These are phyloP conservation scores for Darwinula stevensoni DNA, from an alignment of 2,888 invertebrate species.

Conservation along the genomic window DNA sequence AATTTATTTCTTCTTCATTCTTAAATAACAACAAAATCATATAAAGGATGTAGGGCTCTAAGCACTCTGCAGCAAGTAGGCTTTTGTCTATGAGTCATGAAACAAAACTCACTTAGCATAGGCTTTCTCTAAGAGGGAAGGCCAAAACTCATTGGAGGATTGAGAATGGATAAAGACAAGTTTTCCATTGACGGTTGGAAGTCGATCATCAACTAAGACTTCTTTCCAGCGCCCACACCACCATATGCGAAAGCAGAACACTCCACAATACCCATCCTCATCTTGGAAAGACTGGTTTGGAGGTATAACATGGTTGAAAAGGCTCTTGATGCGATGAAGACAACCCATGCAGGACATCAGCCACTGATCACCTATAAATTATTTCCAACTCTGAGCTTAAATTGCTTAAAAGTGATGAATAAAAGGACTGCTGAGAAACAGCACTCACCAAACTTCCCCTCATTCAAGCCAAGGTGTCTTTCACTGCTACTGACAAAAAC, in stretches of 20 bases:
- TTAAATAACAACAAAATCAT: no score
- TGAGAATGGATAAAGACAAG: slow-evolving; percentile 56
- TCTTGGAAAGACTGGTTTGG: slow-evolving; percentile 53
- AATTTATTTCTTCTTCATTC: no score
- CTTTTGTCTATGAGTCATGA: background rate
- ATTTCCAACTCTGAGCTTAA: no score
- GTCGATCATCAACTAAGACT: slow-evolving; percentile 55
- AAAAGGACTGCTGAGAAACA: no score
- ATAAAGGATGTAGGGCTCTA: no score
- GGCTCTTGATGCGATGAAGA: slow-evolving; percentile 48
- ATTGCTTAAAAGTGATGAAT: no score
- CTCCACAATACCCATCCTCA: slow-evolving; percentile 9
- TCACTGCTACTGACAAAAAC: no score
- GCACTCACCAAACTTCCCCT: no score
- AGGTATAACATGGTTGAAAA: slow-evolving; percentile 69
- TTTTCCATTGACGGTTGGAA: slow-evolving; percentile 59
- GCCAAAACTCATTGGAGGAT: slow-evolving; percentile 50
- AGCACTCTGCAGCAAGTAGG: no score
- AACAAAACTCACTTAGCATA: slow-evolving; percentile 47
- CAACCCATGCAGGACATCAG: slow-evolving; percentile 61
- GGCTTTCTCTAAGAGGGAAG: slow-evolving; percentile 63
- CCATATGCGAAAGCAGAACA: slow-evolving; percentile 49
- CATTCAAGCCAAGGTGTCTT: no score
- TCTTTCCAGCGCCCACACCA: slow-evolving; percentile 84
- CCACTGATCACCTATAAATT: slow-evolving; percentile 49